phyloP scores from a whole-genome alignment of 2,113 vertebrate genomes.

The Meles meles region DNA sequence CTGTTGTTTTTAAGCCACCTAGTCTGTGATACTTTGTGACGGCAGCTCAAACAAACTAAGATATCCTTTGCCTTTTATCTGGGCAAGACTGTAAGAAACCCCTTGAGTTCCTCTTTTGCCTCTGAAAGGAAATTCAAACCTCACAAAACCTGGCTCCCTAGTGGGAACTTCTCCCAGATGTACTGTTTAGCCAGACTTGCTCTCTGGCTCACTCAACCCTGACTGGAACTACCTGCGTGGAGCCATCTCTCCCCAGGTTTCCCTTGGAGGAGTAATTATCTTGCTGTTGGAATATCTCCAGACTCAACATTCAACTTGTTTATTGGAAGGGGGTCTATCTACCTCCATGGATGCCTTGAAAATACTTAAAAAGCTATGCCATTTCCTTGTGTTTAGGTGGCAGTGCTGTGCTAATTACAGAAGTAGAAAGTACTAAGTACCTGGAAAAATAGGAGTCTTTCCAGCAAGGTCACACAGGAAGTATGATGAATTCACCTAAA shows the following conservation, averaged over 20 bases:
- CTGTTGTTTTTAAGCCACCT: not conserved
- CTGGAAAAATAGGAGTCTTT: slow-evolving; percentile 24
- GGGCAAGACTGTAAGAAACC: not conserved
- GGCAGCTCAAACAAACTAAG: not conserved
- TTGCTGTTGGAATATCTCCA: too few relatives aligned
- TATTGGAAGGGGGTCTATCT: not conserved
- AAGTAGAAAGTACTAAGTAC: not conserved
- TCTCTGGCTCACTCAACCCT: not conserved
- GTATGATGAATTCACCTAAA: slow-evolving; percentile 55
- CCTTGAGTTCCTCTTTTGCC: not conserved
- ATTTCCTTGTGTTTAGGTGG: not conserved
- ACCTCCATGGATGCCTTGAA: not conserved
- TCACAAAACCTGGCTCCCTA: not conserved
- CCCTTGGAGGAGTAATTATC: not conserved
- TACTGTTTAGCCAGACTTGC: not conserved
- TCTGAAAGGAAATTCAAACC: not conserved
- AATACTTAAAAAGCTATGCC: not conserved
- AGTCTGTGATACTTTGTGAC: not conserved
- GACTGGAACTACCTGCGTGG: not conserved
- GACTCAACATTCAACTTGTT: not conserved
- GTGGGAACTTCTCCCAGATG: not conserved
- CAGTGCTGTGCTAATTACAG: not conserved
- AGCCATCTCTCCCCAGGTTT: not conserved
- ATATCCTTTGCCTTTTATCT: not conserved
- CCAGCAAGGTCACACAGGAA: slow-evolving; percentile 58